phyloP scores from a whole-genome alignment of 1,140 invertebrate species.

The Spodoptera frugiperda region DNA sequence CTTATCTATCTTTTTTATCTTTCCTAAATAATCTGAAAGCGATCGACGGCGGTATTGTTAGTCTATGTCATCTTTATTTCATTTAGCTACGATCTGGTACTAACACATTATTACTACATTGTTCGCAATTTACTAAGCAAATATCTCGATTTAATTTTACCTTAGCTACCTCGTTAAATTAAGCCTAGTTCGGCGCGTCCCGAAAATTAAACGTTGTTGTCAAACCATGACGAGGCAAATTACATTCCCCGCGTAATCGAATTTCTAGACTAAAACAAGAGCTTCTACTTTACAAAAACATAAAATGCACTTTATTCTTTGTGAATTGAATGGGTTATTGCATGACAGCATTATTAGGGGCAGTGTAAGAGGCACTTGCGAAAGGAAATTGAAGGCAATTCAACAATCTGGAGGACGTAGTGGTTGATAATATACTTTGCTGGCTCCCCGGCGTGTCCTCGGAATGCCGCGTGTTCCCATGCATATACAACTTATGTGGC shows the following conservation, averaged over 20 bases:
- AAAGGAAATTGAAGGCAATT: constrained; percentile 56
- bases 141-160: constrained; percentile 8
- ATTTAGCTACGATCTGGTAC: not conserved
- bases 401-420: constrained; percentile 47
- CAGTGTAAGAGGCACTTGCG: constrained; percentile 45
- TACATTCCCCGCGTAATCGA: constrained; percentile 17
- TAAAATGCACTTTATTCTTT: constrained; percentile 14
- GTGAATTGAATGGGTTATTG: constrained; percentile 39
- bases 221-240: constrained; percentile 23
- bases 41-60: constrained; percentile 41
- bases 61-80: constrained; percentile 31
- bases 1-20: constrained; percentile 62
- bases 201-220: constrained; percentile 10
- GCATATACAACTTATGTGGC: constrained; percentile 44
- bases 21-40: constrained; percentile 51
- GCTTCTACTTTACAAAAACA: not conserved
- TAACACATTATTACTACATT: not conserved
- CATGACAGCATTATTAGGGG: constrained; percentile 42
- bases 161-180: not conserved
- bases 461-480: constrained; percentile 32
- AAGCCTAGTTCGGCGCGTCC: constrained; percentile 27
- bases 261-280: constrained; percentile 12
- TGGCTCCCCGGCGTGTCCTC: constrained; percentile 36
- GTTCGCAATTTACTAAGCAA: constrained; percentile 9
- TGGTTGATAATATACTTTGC: constrained; percentile 49